These are phyloP conservation scores for Hypercompe scribonia DNA, from an alignment of 2,888 invertebrate species.

Conservation along the genomic window DNA sequence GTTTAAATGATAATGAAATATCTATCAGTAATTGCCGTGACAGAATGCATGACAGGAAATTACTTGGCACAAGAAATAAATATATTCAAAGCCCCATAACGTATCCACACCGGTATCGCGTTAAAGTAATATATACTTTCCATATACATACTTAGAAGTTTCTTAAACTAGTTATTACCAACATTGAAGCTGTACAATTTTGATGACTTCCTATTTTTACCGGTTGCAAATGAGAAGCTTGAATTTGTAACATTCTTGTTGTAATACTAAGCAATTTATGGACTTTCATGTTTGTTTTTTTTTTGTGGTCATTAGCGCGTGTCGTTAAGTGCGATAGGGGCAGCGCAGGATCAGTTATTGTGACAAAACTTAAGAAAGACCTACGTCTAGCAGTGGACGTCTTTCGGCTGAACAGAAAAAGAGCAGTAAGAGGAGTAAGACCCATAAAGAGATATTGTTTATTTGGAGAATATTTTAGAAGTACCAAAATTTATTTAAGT, in stretches of 20 bases:
- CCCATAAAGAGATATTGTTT: neutral
- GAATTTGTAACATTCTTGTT: neutral
- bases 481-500: neutral
- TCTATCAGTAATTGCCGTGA: neutral
- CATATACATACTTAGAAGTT: slow-evolving; percentile 1
- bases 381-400: too few relatives aligned
- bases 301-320: neutral
- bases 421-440: neutral
- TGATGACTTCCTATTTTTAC: slow-evolving; percentile 9
- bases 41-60: neutral
- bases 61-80: neutral
- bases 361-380: too few relatives aligned
- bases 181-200: slow-evolving; percentile 7
- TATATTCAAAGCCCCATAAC: neutral
- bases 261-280: neutral
- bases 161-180: slow-evolving; percentile 2
- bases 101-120: neutral
- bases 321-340: neutral
- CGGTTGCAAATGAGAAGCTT: neutral
- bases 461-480: neutral
- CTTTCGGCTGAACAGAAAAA: too few relatives aligned
- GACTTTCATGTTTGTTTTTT: neutral
- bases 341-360: too few relatives aligned
- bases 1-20: neutral
- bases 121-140: slow-evolving; percentile 6